phyloP scores from a whole-genome alignment of 2,888 invertebrate genomes.

The Pollenia angustigena region DNA sequence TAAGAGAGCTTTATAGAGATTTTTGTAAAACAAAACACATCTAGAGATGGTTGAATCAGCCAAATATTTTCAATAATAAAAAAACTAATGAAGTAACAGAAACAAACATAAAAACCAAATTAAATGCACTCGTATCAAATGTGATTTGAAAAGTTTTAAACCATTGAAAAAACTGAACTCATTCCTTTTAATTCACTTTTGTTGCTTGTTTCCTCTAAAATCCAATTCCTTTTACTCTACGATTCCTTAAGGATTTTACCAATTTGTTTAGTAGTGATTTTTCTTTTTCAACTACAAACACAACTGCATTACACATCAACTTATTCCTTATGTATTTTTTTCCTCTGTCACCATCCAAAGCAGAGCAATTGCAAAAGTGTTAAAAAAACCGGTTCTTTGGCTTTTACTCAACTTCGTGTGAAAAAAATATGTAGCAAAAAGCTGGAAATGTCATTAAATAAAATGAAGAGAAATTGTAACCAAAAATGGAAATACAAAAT shows the following conservation, averaged over 20 bases:
- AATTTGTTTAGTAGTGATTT: neutral
- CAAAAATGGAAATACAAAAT: slow-evolving; percentile 32
- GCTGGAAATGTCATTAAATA: slow-evolving; percentile 52
- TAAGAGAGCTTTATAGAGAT: slow-evolving; percentile 30
- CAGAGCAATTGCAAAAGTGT: slow-evolving; percentile 39
- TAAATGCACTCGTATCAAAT: slow-evolving; percentile 52
- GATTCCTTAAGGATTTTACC: slow-evolving; percentile 41
- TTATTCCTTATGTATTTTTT: slow-evolving; percentile 5
- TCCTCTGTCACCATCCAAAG: slow-evolving; percentile 6
- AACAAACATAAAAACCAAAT: slow-evolving; percentile 23
- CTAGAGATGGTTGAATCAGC: slow-evolving; percentile 1
- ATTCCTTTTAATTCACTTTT: neutral
- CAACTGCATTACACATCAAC: neutral
- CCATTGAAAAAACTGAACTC: slow-evolving; percentile 18
- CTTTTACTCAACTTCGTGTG: neutral
- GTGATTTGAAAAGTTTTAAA: slow-evolving; percentile 52
- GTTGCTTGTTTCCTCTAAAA: neutral
- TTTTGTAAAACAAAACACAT: neutral
- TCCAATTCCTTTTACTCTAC: neutral
- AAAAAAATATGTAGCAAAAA: slow-evolving; percentile 6
- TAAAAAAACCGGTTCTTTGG: slow-evolving; percentile 3
- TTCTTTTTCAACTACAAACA: neutral
- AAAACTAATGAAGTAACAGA: neutral
- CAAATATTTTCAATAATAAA: neutral
- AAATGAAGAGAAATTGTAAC: slow-evolving; percentile 49